Conservation (phyloP, 2,113 vertebrate genomes). For the Halichoerus grypus region DNA sequence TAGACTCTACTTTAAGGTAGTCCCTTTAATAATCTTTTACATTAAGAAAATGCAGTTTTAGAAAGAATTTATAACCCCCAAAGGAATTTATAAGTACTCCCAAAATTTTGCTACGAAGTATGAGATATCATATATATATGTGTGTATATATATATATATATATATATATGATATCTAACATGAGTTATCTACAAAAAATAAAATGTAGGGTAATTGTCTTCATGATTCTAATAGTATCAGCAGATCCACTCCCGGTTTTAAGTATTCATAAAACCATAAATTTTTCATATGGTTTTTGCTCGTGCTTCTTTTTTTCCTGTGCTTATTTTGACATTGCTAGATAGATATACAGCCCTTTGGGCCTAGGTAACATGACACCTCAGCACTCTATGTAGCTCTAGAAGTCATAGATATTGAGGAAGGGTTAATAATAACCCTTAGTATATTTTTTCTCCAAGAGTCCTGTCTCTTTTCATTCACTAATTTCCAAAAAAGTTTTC, state of each 20-base stretch:
- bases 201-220: background rate
- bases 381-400: background rate
- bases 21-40: constrained; percentile 12
- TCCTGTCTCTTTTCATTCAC: background rate
- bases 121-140: background rate
- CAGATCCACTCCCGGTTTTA: background rate
- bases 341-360: background rate
- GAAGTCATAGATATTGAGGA: background rate
- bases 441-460: background rate
- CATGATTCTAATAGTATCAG: background rate
- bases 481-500: background rate
- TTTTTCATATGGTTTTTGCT: background rate
- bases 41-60: background rate
- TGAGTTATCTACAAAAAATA: background rate
- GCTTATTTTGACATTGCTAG: background rate
- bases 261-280: background rate
- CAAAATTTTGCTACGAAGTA: constrained; percentile 5
- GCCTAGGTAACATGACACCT: background rate
- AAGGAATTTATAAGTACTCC: background rate
- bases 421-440: background rate
- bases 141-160: background rate
- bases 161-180: background rate
- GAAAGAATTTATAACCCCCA: background rate
- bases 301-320: background rate
- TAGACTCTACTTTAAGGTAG: constrained; percentile 35